Evolutionary conservation across 2,113 vertebrate species (phyloP).

Genomic region (Lycocorax pyrrhopterus): DNA sequence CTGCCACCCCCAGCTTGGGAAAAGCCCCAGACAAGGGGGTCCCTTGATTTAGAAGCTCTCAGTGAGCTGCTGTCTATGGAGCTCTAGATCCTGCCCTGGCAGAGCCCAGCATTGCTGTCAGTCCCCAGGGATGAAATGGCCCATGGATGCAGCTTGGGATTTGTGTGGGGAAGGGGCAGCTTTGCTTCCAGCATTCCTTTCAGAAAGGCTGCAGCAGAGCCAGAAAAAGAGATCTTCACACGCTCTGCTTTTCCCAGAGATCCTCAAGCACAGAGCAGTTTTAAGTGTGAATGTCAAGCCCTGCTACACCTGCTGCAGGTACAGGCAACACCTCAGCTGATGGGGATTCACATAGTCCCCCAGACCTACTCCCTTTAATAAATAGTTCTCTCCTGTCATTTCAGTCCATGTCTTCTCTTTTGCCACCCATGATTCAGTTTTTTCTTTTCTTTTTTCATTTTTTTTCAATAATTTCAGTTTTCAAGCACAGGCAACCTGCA

Average conservation of each 20-base stretch:
- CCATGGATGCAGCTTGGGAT: fast-evolving
- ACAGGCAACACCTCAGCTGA: neutral
- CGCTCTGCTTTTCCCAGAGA: neutral
- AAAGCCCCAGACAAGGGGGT: neutral
- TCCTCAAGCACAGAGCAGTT: neutral
- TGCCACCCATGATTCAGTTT: neutral
- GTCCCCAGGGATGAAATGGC: fast-evolving
- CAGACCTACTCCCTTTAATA: neutral
- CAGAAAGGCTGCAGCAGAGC: neutral
- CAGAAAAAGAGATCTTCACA: neutral
- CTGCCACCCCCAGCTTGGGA: fast-evolving
- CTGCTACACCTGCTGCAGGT: neutral
- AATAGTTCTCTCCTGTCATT: neutral
- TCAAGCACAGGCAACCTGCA: neutral
- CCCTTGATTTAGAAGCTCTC: neutral
- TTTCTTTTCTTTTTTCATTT: fast-evolving
- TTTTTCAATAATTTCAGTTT: neutral
- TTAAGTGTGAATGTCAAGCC: neutral
- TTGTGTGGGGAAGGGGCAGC: neutral
- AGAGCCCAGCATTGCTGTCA: fast-evolving
- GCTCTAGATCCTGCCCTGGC: too few relatives aligned
- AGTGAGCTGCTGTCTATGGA: fast-evolving
- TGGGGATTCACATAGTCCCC: neutral
- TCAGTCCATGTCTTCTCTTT: neutral
- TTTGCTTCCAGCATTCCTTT: neutral